These are phyloP conservation scores for Esox masquinongy DNA, from an alignment of 2,797 vertebrate species.

Conservation along the genomic window DNA sequence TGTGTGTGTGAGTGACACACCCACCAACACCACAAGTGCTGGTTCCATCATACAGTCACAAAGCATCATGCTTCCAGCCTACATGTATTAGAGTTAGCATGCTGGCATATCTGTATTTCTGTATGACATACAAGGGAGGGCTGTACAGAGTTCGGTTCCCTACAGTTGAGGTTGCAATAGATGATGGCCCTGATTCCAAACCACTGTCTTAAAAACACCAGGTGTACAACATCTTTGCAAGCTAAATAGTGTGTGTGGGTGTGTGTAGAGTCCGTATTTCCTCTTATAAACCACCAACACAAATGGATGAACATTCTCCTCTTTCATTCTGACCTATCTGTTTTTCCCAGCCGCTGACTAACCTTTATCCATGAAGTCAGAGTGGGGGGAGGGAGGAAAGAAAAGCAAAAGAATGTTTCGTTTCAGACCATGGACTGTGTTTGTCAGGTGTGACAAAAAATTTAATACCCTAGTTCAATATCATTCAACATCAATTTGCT, in stretches of 20 bases:
- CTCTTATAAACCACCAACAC: constrained; percentile 3
- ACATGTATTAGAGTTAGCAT: no score
- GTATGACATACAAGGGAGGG: not conserved
- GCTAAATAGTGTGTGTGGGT: not conserved
- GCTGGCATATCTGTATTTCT: not conserved
- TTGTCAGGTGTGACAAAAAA: no score
- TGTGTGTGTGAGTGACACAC: constrained; percentile 30
- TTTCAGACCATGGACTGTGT: no score
- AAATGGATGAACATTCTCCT: not conserved
- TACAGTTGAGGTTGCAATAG: constrained; percentile 67
- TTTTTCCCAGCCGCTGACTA: not conserved
- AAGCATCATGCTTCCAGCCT: no score
- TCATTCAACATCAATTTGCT: no score
- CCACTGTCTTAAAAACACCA: constrained; percentile 53
- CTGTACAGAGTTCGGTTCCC: constrained; percentile 37
- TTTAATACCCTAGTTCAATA: no score
- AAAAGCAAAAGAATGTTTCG: no score
- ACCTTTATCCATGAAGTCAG: not conserved
- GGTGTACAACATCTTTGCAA: not conserved
- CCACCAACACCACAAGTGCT: no score
- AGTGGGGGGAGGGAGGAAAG: no score
- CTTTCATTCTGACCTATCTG: not conserved
- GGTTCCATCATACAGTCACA: no score
- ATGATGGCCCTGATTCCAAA: constrained; percentile 45
- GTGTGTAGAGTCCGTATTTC: not conserved